Conservation (phyloP, 2,797 vertebrate species). For the Sebastes vulpes region DNA sequence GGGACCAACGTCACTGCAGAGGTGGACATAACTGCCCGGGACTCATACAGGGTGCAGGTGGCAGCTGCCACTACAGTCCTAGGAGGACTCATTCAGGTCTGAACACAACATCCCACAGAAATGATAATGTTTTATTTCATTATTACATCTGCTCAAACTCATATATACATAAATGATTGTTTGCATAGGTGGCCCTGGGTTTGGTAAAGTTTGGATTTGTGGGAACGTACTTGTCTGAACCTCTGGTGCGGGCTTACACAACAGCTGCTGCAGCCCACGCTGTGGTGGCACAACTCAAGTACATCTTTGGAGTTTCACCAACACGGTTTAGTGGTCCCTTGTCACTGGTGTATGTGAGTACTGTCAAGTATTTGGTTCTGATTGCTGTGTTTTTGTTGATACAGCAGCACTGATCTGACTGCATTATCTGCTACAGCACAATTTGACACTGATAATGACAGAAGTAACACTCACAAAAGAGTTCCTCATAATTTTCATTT, state of each 20-base stretch:
- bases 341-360: slow-evolving; percentile 87
- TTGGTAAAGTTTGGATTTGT: slow-evolving; percentile 95
- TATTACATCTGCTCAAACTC: not conserved
- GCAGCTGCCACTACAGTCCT: slow-evolving; percentile 92
- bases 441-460: too few relatives aligned
- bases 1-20: slow-evolving; percentile 82
- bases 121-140: not conserved
- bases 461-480: not conserved
- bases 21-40: slow-evolving; percentile 78
- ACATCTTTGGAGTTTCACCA: slow-evolving; percentile 89
- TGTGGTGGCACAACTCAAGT: slow-evolving; percentile 93
- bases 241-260: slow-evolving; percentile 94
- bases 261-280: slow-evolving; percentile 92
- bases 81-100: slow-evolving; percentile 94
- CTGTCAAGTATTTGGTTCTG: not conserved
- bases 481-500: not conserved
- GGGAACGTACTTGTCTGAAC: slow-evolving; percentile 96
- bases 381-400: not conserved
- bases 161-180: not conserved
- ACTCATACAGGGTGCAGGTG: slow-evolving; percentile 88
- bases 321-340: slow-evolving; percentile 85
- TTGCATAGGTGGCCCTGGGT: slow-evolving; percentile 90
- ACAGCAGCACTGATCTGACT: not conserved
- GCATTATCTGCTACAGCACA: not conserved
- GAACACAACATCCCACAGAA: not conserved